phyloP scores from a whole-genome alignment of 2,113 vertebrate genomes.

The Alligator mississippiensis region DNA sequence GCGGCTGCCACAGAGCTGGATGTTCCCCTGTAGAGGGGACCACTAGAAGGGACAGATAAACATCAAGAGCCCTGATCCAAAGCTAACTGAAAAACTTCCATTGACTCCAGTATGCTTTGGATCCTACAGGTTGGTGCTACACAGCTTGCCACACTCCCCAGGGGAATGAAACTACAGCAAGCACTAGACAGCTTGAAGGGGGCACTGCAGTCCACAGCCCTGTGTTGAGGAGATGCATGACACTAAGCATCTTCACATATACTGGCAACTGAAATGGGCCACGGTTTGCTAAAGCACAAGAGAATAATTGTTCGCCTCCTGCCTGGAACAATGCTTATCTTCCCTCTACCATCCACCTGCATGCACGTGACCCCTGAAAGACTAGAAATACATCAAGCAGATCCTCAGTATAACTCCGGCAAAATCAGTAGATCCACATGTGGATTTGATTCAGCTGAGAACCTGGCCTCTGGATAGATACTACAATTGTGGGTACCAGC shows the following conservation, averaged over 20 bases:
- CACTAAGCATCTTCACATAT: not conserved
- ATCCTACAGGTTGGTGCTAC: rapidly evolving
- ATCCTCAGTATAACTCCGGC: no score
- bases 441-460: no score
- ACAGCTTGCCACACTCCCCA: rapidly evolving
- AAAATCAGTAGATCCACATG: no score
- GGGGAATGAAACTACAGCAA: rapidly evolving
- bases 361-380: no score
- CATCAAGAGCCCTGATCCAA: rapidly evolving
- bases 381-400: no score
- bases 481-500: rapidly evolving
- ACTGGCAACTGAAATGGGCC: no score
- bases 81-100: not conserved
- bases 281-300: no score
- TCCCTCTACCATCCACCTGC: no score
- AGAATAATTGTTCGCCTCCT: no score
- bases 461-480: no score
- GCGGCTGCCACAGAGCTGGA: rapidly evolving
- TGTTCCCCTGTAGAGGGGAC: rapidly evolving
- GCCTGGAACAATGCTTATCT: no score
- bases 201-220: rapidly evolving
- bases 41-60: rapidly evolving
- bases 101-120: rapidly evolving
- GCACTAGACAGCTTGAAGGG: not conserved
- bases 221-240: no score